Conservation (phyloP, 2,797 vertebrate species). For the Chiroxiphia lanceolata region DNA sequence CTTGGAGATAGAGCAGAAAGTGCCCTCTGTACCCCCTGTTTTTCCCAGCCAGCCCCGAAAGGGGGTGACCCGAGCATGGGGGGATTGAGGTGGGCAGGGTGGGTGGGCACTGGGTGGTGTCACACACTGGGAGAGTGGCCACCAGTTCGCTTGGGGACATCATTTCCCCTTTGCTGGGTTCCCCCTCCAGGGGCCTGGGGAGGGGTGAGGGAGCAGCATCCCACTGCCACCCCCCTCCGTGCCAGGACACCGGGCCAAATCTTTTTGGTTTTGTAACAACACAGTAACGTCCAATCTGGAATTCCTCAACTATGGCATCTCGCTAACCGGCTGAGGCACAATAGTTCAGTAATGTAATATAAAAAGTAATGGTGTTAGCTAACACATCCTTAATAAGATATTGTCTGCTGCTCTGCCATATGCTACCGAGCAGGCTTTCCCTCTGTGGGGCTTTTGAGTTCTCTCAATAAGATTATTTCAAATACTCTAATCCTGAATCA, state of each 20-base stretch:
- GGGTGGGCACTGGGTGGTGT: not conserved
- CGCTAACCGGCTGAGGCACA: slow-evolving; percentile 73
- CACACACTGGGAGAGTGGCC: not conserved
- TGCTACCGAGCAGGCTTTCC: slow-evolving; percentile 77
- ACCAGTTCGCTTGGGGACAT: not conserved
- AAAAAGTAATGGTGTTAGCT: slow-evolving; percentile 80
- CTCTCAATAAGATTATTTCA: slow-evolving; percentile 90
- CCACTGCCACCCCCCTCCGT: not conserved
- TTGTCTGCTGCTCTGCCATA: slow-evolving; percentile 81
- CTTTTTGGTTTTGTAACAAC: not conserved
- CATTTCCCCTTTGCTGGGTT: not conserved
- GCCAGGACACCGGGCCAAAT: not conserved
- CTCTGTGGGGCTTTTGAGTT: slow-evolving; percentile 81
- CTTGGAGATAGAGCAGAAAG: not conserved
- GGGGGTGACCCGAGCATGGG: not conserved
- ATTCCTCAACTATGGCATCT: slow-evolving; percentile 66
- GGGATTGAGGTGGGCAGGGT: not conserved
- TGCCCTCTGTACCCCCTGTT: not conserved
- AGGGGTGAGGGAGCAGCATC: not conserved
- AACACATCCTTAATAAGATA: slow-evolving; percentile 85
- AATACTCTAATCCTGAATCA: slow-evolving; percentile 89
- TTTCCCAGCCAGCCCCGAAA: not conserved
- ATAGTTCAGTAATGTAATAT: slow-evolving; percentile 77
- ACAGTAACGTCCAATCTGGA: slow-evolving; percentile 25
- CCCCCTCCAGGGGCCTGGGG: not conserved